phyloP scores from a whole-genome alignment of 2,113 vertebrate genomes.

The Urocolius indicus region DNA sequence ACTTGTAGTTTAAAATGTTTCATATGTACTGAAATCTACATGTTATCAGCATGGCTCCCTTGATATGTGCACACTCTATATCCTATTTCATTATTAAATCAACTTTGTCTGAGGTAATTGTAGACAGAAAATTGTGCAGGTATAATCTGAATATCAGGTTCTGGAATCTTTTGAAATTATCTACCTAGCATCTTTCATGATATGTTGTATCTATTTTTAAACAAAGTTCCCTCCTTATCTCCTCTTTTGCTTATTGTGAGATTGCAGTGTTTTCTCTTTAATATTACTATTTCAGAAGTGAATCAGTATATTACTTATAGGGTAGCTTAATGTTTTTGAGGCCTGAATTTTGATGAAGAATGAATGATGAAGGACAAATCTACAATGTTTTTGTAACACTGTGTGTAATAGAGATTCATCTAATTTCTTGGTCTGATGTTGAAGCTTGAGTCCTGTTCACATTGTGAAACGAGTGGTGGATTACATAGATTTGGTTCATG shows the following conservation, averaged over 20 bases:
- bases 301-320: background rate
- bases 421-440: background rate
- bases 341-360: background rate
- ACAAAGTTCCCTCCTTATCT: background rate
- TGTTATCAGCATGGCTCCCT: background rate
- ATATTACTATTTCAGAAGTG: background rate
- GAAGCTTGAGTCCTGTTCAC: background rate
- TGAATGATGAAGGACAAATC: no score
- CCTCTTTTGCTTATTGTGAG: background rate
- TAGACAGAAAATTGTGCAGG: background rate
- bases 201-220: background rate
- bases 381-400: background rate
- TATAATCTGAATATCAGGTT: background rate
- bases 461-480: background rate
- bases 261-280: background rate
- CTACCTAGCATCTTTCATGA: background rate
- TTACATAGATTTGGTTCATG: background rate
- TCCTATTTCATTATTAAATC: background rate
- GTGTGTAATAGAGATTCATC: background rate
- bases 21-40: background rate
- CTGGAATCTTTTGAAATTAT: background rate
- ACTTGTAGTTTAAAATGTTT: background rate
- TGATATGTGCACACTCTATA: background rate
- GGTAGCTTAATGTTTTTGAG: background rate
- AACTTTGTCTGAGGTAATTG: background rate